Evolutionary conservation across 2,888 invertebrate genomes (phyloP), one percentile per base, ranked within the genome.

Genomic region (Diplolepis rosae): DNA sequence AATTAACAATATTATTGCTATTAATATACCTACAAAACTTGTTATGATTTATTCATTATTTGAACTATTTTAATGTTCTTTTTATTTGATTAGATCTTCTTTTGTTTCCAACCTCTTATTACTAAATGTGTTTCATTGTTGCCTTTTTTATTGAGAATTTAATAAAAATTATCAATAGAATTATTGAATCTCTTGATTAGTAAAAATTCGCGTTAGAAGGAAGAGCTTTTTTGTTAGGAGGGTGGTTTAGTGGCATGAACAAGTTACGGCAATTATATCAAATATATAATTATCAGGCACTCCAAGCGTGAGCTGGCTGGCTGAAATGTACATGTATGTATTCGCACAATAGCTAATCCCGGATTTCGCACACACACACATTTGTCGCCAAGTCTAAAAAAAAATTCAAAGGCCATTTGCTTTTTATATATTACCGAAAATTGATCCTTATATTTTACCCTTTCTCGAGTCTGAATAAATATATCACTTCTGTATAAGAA

Each of bases 231-330:
- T 79, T 78, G 79, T 83, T 82, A 83, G 80, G 81, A 81, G 83
- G 83, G 82, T 83, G 83, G 81, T 82, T 83, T 82, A 83, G 82
- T 82, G 82, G 82, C 70, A 72, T 61, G 70, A 70, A 65, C 68
- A 74, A 70, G 54, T 71, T 70, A 75, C 67, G 68, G 68, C 69
- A 70, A 70, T 68, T 68, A 67, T 56, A 73, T 76, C 61, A 73
- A 71, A 71, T 75, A 71, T 73, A 70, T 71, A 73, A 73, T 67
- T 70, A 61, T 75, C 81, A 83, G 79, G 82, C 84, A 87, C 86
- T 87, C 86, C 82, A 88, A 87, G 87, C 86, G 85, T 85, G 84
- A 86, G 81, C 82, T 83, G 83, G 80, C 82, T 84, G 82, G 83
- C 82, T 86, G 83, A 84, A 85, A 84, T 80, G 78, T 79, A 82